phyloP scores from a whole-genome alignment of 2,888 invertebrate genomes.

The Creontiades dilutus region DNA sequence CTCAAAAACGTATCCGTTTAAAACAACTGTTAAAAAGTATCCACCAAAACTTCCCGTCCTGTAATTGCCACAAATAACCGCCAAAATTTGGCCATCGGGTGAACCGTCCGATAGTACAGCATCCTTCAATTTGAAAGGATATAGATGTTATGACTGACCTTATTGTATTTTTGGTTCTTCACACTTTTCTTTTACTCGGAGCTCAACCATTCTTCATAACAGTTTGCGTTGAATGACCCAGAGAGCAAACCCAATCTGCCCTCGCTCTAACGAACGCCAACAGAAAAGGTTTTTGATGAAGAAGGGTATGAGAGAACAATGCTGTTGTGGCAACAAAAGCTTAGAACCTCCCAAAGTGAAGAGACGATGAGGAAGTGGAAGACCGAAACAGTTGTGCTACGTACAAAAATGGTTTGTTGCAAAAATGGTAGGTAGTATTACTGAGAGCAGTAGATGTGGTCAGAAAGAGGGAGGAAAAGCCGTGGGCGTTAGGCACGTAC shows the following conservation, averaged over 20 bases:
- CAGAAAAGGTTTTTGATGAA: constrained; percentile 4
- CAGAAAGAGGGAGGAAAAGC: not conserved
- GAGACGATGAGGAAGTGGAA: not conserved
- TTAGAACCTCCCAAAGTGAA: not conserved
- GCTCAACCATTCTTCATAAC: not conserved
- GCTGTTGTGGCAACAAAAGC: not conserved
- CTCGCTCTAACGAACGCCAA: not conserved
- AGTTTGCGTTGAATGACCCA: not conserved
- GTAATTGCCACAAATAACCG: too few species aligned
- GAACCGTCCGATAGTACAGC: too few species aligned
- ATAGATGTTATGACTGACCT: not conserved
- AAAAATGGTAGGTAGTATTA: not conserved
- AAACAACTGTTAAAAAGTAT: too few species aligned
- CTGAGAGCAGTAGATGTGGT: not conserved
- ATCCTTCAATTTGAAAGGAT: not conserved
- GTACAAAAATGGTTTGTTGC: not conserved
- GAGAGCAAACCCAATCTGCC: not conserved
- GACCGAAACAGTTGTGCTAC: not conserved
- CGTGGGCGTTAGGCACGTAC: constrained; percentile 43
- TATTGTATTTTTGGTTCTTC: not conserved
- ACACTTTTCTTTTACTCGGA: not conserved
- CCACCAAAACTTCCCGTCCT: too few species aligned
- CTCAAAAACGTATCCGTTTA: too few species aligned
- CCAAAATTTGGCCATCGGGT: too few species aligned
- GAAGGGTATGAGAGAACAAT: not conserved